Evolutionary conservation across 2,888 invertebrate species (phyloP).

Genomic region (Ormyrus pomaceus): DNA sequence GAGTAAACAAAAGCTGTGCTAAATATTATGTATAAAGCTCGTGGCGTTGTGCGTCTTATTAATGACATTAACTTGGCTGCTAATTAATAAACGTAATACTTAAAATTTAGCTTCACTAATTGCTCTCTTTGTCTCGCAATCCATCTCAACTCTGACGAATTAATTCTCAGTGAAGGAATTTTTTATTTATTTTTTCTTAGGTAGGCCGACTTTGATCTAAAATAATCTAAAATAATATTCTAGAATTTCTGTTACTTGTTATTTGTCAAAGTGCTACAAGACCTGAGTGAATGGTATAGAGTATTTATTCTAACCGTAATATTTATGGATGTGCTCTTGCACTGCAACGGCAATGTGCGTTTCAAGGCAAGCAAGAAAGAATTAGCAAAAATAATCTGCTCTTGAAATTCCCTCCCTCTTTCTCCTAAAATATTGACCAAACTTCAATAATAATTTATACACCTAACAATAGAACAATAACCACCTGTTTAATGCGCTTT

Average conservation of each 20-base stretch:
- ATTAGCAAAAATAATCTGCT: slow-evolving; percentile 34
- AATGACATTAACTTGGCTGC: slow-evolving; percentile 61
- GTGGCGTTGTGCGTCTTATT: slow-evolving; percentile 56
- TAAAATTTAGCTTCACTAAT: slow-evolving; percentile 61
- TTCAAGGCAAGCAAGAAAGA: slow-evolving; percentile 7
- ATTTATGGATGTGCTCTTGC: slow-evolving; percentile 19
- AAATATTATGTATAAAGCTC: slow-evolving; percentile 17
- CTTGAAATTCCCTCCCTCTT: background rate
- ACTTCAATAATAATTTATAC: slow-evolving; percentile 23
- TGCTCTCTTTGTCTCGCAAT: slow-evolving; percentile 55
- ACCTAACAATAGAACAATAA: slow-evolving; percentile 11
- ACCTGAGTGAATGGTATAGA: slow-evolving; percentile 15
- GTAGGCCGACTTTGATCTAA: background rate
- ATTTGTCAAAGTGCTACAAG: background rate
- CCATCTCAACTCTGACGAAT: slow-evolving; percentile 9
- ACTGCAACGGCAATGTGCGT: slow-evolving; percentile 19
- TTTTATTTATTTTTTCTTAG: background rate
- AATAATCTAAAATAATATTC: too few relatives aligned
- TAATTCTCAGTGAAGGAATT: background rate
- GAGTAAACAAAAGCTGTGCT: slow-evolving; percentile 29
- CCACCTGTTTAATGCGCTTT: slow-evolving; percentile 33
- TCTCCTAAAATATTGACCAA: background rate
- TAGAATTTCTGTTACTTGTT: too few relatives aligned
- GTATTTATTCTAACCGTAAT: slow-evolving; percentile 27
- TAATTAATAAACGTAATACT: slow-evolving; percentile 59